Conservation (phyloP, 2,113 vertebrate species). For the Indicator maculatus region DNA sequence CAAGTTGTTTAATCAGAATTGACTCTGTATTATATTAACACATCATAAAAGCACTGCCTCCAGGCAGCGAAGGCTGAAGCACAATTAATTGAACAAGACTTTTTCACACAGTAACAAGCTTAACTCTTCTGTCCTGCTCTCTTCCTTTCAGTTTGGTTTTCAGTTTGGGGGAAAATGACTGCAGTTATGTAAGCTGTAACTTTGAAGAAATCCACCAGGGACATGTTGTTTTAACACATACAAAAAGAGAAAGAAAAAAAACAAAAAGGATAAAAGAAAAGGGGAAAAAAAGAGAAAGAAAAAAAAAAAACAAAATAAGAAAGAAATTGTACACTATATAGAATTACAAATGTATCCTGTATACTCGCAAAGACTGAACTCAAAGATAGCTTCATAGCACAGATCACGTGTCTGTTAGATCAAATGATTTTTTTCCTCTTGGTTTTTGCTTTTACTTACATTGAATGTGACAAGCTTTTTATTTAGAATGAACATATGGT, state of each 20-base stretch:
- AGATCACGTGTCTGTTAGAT: constrained; percentile 18
- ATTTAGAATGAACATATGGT: constrained; percentile 54
- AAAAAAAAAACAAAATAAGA: not conserved
- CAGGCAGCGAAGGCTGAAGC: constrained; percentile 70
- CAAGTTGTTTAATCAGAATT: constrained; percentile 38
- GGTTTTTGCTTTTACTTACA: constrained; percentile 52
- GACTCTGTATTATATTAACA: constrained; percentile 68
- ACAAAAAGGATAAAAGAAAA: not conserved
- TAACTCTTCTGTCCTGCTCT: not conserved
- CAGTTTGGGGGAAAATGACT: constrained; percentile 11
- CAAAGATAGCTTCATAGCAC: constrained; percentile 53
- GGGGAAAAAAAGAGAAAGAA: not conserved
- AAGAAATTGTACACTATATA: constrained; percentile 34
- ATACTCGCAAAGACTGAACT: constrained; percentile 35
- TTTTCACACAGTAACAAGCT: constrained; percentile 60
- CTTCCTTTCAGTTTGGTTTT: not conserved
- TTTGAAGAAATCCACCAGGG: constrained; percentile 27
- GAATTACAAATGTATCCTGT: constrained; percentile 44
- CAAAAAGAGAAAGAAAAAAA: not conserved
- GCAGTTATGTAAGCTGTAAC: constrained; percentile 37
- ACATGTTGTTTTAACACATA: not conserved
- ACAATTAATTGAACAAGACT: constrained; percentile 76
- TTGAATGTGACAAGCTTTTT: constrained; percentile 30
- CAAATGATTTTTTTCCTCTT: constrained; percentile 6
- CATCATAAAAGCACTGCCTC: constrained; percentile 50